Percentiles rank a stretch among this genome's conserved stretches.
Evolutionary conservation across 2,888 invertebrate species (phyloP).

Genomic region (Drosophila falleni): DNA sequence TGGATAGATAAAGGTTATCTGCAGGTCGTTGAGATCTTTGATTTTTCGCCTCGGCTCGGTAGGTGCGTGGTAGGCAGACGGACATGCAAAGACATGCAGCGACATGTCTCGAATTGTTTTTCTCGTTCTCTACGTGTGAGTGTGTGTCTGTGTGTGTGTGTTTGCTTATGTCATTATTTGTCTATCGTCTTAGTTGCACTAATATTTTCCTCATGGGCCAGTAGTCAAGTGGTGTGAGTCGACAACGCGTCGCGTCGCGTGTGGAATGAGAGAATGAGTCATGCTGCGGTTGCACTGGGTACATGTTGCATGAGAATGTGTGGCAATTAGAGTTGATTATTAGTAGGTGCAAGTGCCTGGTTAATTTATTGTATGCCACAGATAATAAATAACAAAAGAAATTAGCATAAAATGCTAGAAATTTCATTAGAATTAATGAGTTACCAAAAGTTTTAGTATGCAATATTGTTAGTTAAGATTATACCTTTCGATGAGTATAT

Average conservation of each 20-base stretch:
- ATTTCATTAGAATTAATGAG: neutral
- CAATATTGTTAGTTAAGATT: too few relatives aligned
- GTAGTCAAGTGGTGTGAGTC: conserved; percentile 62
- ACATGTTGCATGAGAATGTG: conserved; percentile 33
- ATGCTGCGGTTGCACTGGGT: conserved; percentile 40
- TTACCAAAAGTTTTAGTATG: too few relatives aligned
- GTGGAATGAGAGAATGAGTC: conserved; percentile 43
- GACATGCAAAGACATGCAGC: conserved; percentile 43
- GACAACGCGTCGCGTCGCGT: neutral
- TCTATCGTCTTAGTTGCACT: conserved; percentile 74
- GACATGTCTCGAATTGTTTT: conserved; percentile 44
- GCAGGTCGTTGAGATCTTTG: conserved; percentile 46
- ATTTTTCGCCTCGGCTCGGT: conserved; percentile 32
- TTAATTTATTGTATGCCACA: conserved; percentile 16
- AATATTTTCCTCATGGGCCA: conserved; percentile 72
- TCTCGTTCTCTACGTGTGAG: neutral
- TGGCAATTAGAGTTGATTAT: conserved; percentile 55
- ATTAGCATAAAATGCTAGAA: neutral
- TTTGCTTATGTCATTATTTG: conserved; percentile 71
- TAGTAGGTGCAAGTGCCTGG: conserved; percentile 43
- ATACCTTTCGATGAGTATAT: too few relatives aligned
- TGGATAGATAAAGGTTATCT: conserved; percentile 61
- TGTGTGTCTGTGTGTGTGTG: conserved; percentile 8
- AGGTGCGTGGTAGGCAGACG: conserved; percentile 30
- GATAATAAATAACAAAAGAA: conserved; percentile 22